Evolutionary conservation across 2,797 vertebrate genomes (phyloP).

Genomic region (Mycteria americana): DNA sequence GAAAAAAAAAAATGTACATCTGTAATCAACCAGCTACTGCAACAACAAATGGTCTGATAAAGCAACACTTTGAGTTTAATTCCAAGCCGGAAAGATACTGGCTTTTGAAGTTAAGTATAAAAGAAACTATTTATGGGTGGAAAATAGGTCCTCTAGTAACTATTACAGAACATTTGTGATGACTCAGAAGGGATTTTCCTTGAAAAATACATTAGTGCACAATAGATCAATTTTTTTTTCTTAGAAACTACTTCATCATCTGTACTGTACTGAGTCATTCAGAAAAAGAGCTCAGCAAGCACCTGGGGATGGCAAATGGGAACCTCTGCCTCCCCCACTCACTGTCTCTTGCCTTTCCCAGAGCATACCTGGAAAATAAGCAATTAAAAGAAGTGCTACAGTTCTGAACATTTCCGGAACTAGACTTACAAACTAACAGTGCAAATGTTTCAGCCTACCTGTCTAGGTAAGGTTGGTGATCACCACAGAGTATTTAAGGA

Average conservation of each 20-base stretch:
- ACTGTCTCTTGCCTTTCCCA: neutral
- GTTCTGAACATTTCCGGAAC: neutral
- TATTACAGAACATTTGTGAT: neutral
- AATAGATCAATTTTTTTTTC: neutral
- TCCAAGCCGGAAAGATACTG: conserved; percentile 36
- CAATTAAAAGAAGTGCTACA: neutral
- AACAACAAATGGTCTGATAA: conserved; percentile 60
- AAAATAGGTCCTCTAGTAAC: neutral
- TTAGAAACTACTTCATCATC: conserved; percentile 16
- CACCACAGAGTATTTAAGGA: neutral
- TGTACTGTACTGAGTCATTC: neutral
- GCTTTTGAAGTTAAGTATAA: conserved; percentile 40
- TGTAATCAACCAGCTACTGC: conserved; percentile 57
- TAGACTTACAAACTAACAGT: neutral
- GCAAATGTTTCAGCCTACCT: neutral
- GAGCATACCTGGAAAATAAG: neutral
- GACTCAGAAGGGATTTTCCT: conserved; percentile 40
- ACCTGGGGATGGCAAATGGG: neutral
- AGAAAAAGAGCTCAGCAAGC: neutral
- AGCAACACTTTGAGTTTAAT: conserved; percentile 57
- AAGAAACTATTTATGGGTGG: neutral
- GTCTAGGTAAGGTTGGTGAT: neutral
- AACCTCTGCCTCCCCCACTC: neutral
- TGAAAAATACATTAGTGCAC: conserved; percentile 27
- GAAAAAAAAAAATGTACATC: conserved; percentile 21